A percentile compares a stretch with the other conserved stretches of the same genome.
Conservation (phyloP, 2,888 invertebrate genomes). For the Synanthedon vespiformis region DNA sequence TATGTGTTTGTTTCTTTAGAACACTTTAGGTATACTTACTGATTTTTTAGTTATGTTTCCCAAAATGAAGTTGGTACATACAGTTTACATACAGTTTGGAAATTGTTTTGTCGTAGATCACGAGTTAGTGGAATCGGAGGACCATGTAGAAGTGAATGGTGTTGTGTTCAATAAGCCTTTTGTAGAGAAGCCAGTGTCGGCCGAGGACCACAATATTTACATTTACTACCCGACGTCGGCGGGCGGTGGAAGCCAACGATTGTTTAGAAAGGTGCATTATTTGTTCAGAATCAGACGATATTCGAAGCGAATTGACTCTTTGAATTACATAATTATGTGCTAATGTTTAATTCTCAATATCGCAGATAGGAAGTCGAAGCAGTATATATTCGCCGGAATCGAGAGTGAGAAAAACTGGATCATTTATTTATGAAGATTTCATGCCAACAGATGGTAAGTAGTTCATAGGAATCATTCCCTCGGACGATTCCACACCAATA, state of each 20-base stretch:
- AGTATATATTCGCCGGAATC: constrained; percentile 99
- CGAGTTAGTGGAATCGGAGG: constrained; percentile 93
- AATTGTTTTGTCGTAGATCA: constrained; percentile 72
- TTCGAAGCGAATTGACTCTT: not conserved
- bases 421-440: constrained; percentile 99
- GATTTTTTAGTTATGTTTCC: not conserved
- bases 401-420: constrained; percentile 95
- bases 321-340: not conserved
- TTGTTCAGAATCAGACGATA: not conserved
- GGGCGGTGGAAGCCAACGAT: constrained; percentile 95
- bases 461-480: too few relatives aligned
- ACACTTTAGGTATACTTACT: not conserved
- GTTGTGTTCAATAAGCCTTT: constrained; percentile 97
- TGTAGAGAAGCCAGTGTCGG: constrained; percentile 99
- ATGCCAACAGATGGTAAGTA: constrained; percentile 98
- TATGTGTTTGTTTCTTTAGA: too few relatives aligned
- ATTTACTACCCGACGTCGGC: constrained; percentile 99
- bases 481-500: too few relatives aligned
- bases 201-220: constrained; percentile 99
- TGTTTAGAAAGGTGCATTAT: constrained; percentile 91
- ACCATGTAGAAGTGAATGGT: constrained; percentile 97
- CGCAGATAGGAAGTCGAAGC: constrained; percentile 95
- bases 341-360: constrained; percentile 3
- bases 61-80: not conserved
- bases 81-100: not conserved